A percentile compares a stretch with the other conserved stretches of the same genome.
These are phyloP conservation scores for Trichoplusia ni DNA, from an alignment of 1,140 invertebrate genomes.

Conservation along the genomic window DNA sequence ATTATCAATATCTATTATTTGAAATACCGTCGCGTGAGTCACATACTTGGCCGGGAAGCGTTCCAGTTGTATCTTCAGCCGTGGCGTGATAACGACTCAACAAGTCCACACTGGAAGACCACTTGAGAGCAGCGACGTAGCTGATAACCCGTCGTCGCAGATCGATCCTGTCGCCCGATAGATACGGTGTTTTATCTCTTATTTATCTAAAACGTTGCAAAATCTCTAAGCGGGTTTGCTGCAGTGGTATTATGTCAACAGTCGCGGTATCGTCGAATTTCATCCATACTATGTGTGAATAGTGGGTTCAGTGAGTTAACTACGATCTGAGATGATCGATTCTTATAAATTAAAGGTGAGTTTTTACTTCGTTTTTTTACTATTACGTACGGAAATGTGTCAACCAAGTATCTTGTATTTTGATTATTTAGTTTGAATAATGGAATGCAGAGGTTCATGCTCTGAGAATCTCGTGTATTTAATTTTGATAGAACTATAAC, in stretches of 20 bases:
- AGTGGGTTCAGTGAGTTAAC: slow-evolving; percentile 5
- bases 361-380: neutral
- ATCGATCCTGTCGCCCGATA: slow-evolving; percentile 30
- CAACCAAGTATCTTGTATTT: too few species aligned
- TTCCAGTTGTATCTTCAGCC: neutral
- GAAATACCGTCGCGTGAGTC: slow-evolving; percentile 4
- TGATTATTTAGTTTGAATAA: too few species aligned
- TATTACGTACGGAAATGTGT: neutral
- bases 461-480: too few species aligned
- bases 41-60: neutral
- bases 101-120: neutral
- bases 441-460: too few species aligned
- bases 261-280: neutral
- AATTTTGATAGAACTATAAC: too few species aligned
- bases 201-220: slow-evolving; percentile 40
- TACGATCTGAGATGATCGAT: slow-evolving; percentile 39
- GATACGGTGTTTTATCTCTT: slow-evolving; percentile 40
- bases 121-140: neutral
- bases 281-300: slow-evolving; percentile 23
- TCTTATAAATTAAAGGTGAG: slow-evolving; percentile 53
- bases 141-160: slow-evolving; percentile 22
- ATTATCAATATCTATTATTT: slow-evolving; percentile 24
- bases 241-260: slow-evolving; percentile 21
- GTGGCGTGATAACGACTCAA: slow-evolving; percentile 4
- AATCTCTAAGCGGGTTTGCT: slow-evolving; percentile 34